Base-by-base conservation (phyloP, 2,888 invertebrate species). In the Schizaphis graminum region DNA sequence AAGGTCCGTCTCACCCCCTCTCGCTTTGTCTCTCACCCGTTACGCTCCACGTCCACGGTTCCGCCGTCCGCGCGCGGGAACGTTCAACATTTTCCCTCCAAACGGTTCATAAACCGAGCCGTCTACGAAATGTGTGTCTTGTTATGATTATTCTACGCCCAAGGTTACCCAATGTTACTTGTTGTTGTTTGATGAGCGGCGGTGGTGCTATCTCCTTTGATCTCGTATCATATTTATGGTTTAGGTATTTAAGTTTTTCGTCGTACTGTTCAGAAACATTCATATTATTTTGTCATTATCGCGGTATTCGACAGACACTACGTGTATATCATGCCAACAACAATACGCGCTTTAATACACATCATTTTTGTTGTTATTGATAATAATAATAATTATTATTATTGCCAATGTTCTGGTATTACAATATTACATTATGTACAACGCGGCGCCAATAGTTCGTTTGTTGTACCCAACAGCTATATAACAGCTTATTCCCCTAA, bases 41-140 rank as follows among this genome's bases (percentile, higher is more conserved):
- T 21, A 35, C 77, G 77, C 77, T 35, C 77, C n/a, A 4, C 67
- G 13, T n/a, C 67, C 67, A 16, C 7, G 16, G 67, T n/a, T 67
- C 67, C 67, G n/a, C 67, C 16, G 67, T 67, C n/a, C 7, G 77
- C 77, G 77, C 77, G 77, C 35, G 77, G 53, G 53, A 53, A 53
- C 53, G 53, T 53, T 21, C 4, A 77, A 77, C 35, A 8, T 47
- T 88, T 89, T 89, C 89, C 89, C 89, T 89, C 89, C 89, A 57
- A 89, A 57, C 56, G n/a, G n/a, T 35, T 7, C 16, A 67, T 21
- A 16, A 67, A 35, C 67, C 67, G 67, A n/a, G 16, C 1, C 7
- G 16, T 67, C 35, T 35, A 35, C 8, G 77, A 77, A 77, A 35
- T 77, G 35, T 77, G 35, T 77, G 35, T 77, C 35, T 35, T 77